phyloP scores from a whole-genome alignment of 2,888 invertebrate genomes.

The Galerucella pusilla region DNA sequence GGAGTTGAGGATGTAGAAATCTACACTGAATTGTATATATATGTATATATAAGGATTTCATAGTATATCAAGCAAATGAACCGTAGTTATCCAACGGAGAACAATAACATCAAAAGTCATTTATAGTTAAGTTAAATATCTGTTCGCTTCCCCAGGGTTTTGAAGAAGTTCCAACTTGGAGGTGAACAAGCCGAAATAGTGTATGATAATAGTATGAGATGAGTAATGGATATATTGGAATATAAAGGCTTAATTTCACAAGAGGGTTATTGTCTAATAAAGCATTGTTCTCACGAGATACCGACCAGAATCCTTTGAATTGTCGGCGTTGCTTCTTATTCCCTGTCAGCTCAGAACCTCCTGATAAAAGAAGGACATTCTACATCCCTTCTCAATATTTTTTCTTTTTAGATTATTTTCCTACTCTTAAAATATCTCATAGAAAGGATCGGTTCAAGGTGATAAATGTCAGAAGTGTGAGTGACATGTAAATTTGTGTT shows the following conservation, averaged over 20 bases:
- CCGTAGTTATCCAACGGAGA: constrained; percentile 29
- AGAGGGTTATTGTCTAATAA: constrained; percentile 65
- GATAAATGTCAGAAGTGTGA: constrained; percentile 38
- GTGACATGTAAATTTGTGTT: constrained; percentile 48
- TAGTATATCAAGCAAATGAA: constrained; percentile 30
- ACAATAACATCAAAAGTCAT: constrained; percentile 39
- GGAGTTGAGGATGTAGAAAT: background rate
- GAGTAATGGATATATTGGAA: constrained; percentile 64
- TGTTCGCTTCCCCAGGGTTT: constrained; percentile 38
- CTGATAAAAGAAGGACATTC: no score
- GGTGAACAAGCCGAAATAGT: constrained; percentile 47
- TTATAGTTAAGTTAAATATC: constrained; percentile 39
- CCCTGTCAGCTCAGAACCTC: no score
- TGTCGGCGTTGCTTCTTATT: no score
- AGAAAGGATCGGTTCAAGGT: background rate
- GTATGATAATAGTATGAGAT: constrained; percentile 57
- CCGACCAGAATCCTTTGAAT: constrained; percentile 42
- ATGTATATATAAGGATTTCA: constrained; percentile 20
- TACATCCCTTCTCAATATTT: no score
- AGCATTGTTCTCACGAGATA: constrained; percentile 65
- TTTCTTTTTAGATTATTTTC: background rate
- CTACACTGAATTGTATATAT: background rate
- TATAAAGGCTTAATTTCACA: constrained; percentile 65
- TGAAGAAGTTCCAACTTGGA: constrained; percentile 40
- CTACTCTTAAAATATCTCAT: background rate